Evolutionary conservation across 2,113 vertebrate genomes (phyloP), one percentile per base, ranked within the genome.

Genomic region (Nyctibius bracteatus): DNA sequence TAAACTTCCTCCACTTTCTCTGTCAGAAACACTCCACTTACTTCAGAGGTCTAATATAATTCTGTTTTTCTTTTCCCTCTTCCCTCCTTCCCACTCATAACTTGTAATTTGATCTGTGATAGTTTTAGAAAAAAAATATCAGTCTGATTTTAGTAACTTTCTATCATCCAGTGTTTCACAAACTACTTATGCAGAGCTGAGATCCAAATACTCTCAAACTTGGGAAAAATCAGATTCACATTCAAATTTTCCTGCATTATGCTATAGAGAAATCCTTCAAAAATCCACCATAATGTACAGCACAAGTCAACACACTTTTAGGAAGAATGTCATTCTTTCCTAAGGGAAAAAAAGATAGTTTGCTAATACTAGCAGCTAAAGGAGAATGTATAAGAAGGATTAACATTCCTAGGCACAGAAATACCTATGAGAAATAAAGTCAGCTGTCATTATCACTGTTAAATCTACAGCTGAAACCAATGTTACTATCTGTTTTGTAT

Each of bases 31-130:
- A 4, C 24, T 74, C 33, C 5, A 83, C 41, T 97, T 70, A 81
- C 49, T 86, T 77, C 73, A 78, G 43, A 85, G 52, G 79, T 88
- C 83, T 92, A 65, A 91, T 91, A 79, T 33, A 85, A 93, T 61
- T 78, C 89, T 75, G 16, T 66, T 80, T 87, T 54, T 79, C 86
- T 91, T 86, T 70, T 87, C 52, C 8, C 46, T 88, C 35, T 95
- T 86, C 23, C 61, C 17, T 91, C 23, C 90, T 93, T 92, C 90
- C 70, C 77, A 87, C 74, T 92, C 37, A 66, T 31, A 92, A 81
- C 62, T 90, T 88, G 72, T 67, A 95, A 88, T 91, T 92, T 81
- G 49, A 95, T 75, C 70, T 86, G 35, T 96, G 92, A 91, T 55
- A 61, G 57, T 35, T 78, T 39, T 59, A 72, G 62, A 49, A 70